Conservation (phyloP, 1,140 invertebrate species). For the Mamestra configurata region DNA sequence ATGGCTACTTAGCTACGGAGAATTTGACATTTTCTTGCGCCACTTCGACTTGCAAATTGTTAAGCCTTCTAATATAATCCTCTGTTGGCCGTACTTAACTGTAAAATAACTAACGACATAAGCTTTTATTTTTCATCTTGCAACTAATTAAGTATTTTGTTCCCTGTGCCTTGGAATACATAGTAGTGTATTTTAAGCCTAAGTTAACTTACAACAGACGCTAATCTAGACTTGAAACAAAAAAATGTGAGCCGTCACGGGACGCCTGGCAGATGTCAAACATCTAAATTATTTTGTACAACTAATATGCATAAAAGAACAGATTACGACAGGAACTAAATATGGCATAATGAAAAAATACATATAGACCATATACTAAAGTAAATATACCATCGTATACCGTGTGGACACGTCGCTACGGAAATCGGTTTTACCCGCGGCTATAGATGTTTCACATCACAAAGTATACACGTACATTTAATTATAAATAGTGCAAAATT, state of each 20-base stretch:
- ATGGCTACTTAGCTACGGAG: background rate
- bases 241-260: too few relatives aligned
- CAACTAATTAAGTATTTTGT: background rate
- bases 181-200: background rate
- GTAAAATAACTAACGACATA: background rate
- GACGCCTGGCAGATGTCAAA: too few relatives aligned
- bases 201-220: background rate
- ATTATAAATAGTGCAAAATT: constrained; percentile 26
- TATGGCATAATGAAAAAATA: too few relatives aligned
- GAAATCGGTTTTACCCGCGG: too few relatives aligned
- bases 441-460: too few relatives aligned
- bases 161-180: background rate
- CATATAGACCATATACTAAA: too few relatives aligned
- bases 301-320: too few relatives aligned
- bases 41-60: background rate
- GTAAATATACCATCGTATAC: too few relatives aligned
- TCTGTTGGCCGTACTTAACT: background rate
- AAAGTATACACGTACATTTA: background rate
- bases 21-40: background rate
- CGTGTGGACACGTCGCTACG: too few relatives aligned
- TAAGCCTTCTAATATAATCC: background rate
- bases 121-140: background rate
- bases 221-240: background rate
- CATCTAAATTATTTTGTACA: too few relatives aligned
- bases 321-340: too few relatives aligned